A percentile compares a stretch with the other conserved stretches of the same genome.
phyloP scores from a whole-genome alignment of 1,140 invertebrate species.

The Heliconius hermathena region DNA sequence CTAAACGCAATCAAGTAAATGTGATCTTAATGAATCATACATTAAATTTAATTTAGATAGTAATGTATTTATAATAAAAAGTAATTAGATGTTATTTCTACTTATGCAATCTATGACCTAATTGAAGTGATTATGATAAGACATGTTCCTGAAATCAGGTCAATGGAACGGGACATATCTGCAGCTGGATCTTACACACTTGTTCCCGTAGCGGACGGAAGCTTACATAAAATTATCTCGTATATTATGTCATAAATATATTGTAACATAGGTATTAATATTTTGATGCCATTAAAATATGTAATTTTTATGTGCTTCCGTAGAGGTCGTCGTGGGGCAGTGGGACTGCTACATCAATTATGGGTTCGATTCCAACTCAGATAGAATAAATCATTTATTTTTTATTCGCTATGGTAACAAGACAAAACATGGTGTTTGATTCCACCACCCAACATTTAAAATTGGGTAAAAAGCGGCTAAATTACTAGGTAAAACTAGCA shows the following conservation, averaged over 20 bases:
- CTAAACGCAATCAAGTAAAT: neutral
- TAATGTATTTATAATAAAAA: neutral
- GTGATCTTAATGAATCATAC: neutral
- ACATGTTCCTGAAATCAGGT: slow-evolving; percentile 6
- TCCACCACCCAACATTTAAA: too few relatives aligned
- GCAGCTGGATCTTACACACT: neutral
- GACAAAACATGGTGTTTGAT: too few relatives aligned
- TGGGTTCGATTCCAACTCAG: too few relatives aligned
- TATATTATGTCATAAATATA: neutral
- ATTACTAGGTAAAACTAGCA: too few relatives aligned
- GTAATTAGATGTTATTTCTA: neutral
- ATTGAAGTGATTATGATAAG: slow-evolving; percentile 6
- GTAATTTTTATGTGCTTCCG: too few relatives aligned
- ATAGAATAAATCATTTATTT: too few relatives aligned
- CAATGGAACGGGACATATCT: slow-evolving; percentile 8
- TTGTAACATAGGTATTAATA: neutral
- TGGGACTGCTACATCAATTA: too few relatives aligned
- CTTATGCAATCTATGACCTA: neutral
- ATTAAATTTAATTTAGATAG: slow-evolving; percentile 13
- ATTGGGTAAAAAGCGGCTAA: too few relatives aligned
- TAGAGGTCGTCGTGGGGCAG: too few relatives aligned
- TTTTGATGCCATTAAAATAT: too few relatives aligned
- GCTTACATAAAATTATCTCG: neutral
- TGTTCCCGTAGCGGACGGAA: slow-evolving; percentile 9
- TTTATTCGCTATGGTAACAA: too few relatives aligned